Evolutionary conservation across 2,888 invertebrate genomes (phyloP), one percentile per base, ranked within the genome.

Genomic region (Ferrisia virgata): DNA sequence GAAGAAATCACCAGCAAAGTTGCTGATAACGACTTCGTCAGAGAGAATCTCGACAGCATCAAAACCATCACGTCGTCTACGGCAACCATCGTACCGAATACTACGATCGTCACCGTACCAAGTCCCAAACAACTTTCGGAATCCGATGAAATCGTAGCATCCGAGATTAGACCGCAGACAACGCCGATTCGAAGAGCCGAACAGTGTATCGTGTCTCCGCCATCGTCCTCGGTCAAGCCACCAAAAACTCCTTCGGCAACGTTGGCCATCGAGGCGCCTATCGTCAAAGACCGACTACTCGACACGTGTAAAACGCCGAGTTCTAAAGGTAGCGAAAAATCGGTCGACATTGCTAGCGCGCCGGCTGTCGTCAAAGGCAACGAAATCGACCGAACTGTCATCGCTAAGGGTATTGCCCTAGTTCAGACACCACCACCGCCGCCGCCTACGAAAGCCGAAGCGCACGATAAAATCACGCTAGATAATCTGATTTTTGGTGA

Each of bases 401-500:
- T 2, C n/a, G 36, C 76, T 76, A 13, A 69, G 28, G 31, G 69
- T 15, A 28, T 76, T 22, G 13, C 76, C n/a, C n/a, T n/a, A n/a
- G n/a, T n/a, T n/a, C n/a, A n/a, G 36, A 79, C 79, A 5, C 40
- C 79, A 36, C n/a, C 3, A 9, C 18, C 33, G 33, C n/a, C 36
- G 13, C 39, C 79, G 33, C 33, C 33, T 5, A 53, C 15, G 53
- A 53, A 53, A 53, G 53, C 18, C 4, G 72, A 72, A 15, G 6
- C 4, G 4, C n/a, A 72, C 8, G 18, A 39, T 22, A 40, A 33
- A 22, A 40, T 22, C 79, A 39, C 36, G 6, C 15, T 79, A 1
- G 79, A 79, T 6, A 43, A 79, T 79, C 31, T 79, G 22, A 79
- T 79, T 11, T 79, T 79, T 25, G 79, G 79, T 2, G 79, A 79